Evolutionary conservation across 2,113 vertebrate species (phyloP), one percentile per base, ranked within the genome.

Genomic region (Rattus norvegicus): DNA sequence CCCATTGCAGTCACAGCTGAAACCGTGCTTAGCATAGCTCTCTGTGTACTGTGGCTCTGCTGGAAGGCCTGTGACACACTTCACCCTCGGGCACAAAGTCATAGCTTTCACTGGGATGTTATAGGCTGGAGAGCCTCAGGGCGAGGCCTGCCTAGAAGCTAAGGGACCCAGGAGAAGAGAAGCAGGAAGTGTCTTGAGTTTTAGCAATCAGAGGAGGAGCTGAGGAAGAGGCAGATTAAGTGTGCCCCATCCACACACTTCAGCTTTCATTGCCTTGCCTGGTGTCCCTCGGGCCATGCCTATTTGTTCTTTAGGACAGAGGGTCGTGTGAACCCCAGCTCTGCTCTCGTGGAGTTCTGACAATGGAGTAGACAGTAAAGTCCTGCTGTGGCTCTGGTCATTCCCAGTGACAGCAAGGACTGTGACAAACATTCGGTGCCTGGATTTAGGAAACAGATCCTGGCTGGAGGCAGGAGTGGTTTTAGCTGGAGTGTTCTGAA

Each of bases 401-500:
- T 70, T 54, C 84, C 63, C 72, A 9, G 70, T 13, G 52, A 81
- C 43, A 84, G 7, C 14, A 52, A 79, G 49, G 39, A 52, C 47
- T 87, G 84, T 93, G 77, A 77, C 69, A 88, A 85, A 20, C 63
- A 84, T 83, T 79, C 73, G 36, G 39, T 90, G 24, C n/a, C 26
- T 80, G 26, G 16, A 72, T 72, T 56, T 84, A 52, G 79, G 86
- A 59, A 91, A 72, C 59, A 16, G 5, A 85, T 52, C 69, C 63
- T 93, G 73, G 52, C 39, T 69, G 8, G 85, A 73, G 63, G 76
- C 83, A 49, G 39, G 63, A 43, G 12, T 83, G 17, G 12, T 92
- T 91, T 97, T 91, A 88, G 16, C 79, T 61, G 22, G 39, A 20
- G 10, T 90, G 63, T 30, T 93, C 63, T 47, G n/a, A 54, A 83